Conservation (phyloP, 2,888 invertebrate genomes). For the Sericinus montela region DNA sequence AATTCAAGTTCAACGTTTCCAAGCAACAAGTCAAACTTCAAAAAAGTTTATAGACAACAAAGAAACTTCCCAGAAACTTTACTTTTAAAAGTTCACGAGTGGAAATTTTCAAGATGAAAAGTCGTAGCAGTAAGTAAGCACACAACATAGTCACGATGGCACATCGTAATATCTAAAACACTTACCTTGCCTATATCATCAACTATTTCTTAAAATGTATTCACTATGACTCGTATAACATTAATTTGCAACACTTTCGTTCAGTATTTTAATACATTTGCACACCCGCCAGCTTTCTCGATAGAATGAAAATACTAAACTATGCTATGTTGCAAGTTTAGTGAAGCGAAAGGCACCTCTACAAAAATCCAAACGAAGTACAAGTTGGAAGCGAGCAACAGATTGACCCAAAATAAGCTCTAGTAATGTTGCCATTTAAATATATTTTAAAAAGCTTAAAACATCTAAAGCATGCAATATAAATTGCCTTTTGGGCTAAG, state of each 20-base stretch:
- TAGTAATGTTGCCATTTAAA: conserved; percentile 59
- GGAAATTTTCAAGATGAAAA: conserved; percentile 80
- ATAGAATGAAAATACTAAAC: conserved; percentile 70
- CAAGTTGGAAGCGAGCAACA: conserved; percentile 58
- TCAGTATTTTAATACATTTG: conserved; percentile 55
- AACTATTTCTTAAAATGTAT: conserved; percentile 51
- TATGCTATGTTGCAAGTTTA: conserved; percentile 77
- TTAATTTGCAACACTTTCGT: conserved; percentile 48
- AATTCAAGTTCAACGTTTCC: conserved; percentile 45
- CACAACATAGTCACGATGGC: conserved; percentile 49
- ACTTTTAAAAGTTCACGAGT: conserved; percentile 71
- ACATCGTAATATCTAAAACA: conserved; percentile 40
- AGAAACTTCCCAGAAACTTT: conserved; percentile 70
- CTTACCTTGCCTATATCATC: conserved; percentile 76
- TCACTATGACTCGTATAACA: conserved; percentile 46
- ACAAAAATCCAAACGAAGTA: conserved; percentile 71
- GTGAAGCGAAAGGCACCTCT: conserved; percentile 79
- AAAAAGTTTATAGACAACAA: conserved; percentile 59
- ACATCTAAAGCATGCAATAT: conserved; percentile 10
- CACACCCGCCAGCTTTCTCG: conserved; percentile 79
- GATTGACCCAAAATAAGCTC: conserved; percentile 80
- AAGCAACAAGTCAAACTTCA: conserved; percentile 44
- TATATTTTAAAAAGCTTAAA: conserved; percentile 58
- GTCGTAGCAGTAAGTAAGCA: conserved; percentile 66
- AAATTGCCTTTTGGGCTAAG: background rate